Evolutionary conservation across 37 sponge, comb jelly and placozoan genomes (phyloP), one percentile per base, ranked within the genome.

Genomic region (Aphrocallistes beatrix): DNA sequence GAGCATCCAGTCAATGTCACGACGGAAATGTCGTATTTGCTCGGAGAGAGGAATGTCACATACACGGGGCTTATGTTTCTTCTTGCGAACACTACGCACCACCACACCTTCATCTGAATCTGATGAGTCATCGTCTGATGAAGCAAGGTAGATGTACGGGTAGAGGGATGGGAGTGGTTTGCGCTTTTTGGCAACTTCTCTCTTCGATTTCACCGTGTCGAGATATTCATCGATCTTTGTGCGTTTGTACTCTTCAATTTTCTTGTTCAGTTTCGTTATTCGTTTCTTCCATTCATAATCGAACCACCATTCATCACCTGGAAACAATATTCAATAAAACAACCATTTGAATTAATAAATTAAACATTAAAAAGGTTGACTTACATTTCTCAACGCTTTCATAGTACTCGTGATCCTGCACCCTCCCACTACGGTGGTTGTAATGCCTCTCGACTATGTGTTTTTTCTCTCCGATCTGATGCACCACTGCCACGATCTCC

Each of bases 291-390:
- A 60, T 28, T 60, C 75, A 60, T 60, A 60, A 13, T 60, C 75
- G n/a, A 60, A 60, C 75, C 75, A 60, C 75, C 75, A 60, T 60
- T 60, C 75, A 60, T 60, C 75, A 13, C 75, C 75, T 60, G 75
- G n/a, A 28, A 28, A 30, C 32, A 60, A 60, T 25, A 47, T 13
- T 47, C 17, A 13, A 47, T 13, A 21, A 47, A 47, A 47, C 17
- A 47, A 47, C 13, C 49, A 47, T 21, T 21, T 17, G 17, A 47
- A 47, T 17, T 21, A 47, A 47, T 17, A 47, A 47, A 47, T n/a
- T 17, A 47, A 47, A 47, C 49, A 47, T 13, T 21, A 13, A 47
- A 47, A 60, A 25, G n/a, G n/a, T 25, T 19, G 8, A 60, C 75
- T 60, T 60, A 60, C 75, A 60, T 60, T 60, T 60, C 75, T 60